phyloP scores from a whole-genome alignment of 1,140 invertebrate species.

The Dendrolimus punctatus region DNA sequence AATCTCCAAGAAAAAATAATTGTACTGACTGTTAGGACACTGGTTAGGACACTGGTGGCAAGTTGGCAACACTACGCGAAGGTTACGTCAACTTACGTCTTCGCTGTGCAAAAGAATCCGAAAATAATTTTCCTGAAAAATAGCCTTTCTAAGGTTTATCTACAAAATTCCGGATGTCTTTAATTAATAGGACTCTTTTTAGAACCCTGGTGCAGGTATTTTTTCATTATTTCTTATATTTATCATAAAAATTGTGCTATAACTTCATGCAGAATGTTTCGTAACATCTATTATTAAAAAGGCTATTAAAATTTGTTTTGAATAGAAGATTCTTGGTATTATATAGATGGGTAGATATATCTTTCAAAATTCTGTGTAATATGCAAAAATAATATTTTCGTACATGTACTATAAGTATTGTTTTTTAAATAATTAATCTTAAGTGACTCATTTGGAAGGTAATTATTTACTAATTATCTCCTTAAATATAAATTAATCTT shows the following conservation, averaged over 20 bases:
- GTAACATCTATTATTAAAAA: constrained; percentile 31
- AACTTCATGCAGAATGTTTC: constrained; percentile 35
- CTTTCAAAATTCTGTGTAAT: not conserved
- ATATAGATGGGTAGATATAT: not conserved
- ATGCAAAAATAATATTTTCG: not conserved
- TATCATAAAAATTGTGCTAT: constrained; percentile 5
- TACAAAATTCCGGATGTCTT: constrained; percentile 33
- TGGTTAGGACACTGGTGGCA: no score
- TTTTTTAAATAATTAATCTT: constrained; percentile 1
- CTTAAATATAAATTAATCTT: no score
- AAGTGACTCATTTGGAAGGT: not conserved
- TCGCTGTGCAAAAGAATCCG: constrained; percentile 25
- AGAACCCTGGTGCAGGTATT: constrained; percentile 50
- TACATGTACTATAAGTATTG: not conserved
- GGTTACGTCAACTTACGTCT: constrained; percentile 29
- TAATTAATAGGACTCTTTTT: constrained; percentile 52
- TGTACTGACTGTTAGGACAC: no score
- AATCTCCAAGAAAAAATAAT: no score
- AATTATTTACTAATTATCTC: not conserved
- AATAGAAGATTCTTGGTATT: not conserved
- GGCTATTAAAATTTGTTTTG: constrained; percentile 1
- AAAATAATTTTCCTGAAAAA: constrained; percentile 43
- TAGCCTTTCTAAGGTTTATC: constrained; percentile 34
- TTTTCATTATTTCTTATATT: constrained; percentile 5
- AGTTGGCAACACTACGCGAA: no score